Percentiles rank a stretch among this genome's conserved stretches.
phyloP scores from a whole-genome alignment of 2,113 vertebrate genomes.

The Rhipidura dahli region DNA sequence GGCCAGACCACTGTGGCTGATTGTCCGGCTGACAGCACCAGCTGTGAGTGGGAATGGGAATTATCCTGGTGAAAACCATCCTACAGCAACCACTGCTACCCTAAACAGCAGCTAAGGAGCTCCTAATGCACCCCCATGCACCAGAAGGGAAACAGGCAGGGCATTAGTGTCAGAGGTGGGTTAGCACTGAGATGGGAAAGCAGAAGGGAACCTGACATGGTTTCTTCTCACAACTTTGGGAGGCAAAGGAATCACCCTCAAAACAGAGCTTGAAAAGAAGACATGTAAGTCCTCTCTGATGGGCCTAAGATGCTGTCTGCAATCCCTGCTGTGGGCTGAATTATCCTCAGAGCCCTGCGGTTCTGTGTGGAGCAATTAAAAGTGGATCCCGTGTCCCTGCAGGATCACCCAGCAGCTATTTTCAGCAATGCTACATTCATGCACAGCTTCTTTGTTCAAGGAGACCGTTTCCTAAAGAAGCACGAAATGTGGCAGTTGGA shows the following conservation, averaged over 20 bases:
- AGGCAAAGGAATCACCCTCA: not conserved
- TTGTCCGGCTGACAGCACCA: fast-evolving
- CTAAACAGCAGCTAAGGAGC: not conserved
- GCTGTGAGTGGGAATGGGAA: not conserved
- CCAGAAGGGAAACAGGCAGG: not conserved
- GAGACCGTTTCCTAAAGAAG: not conserved
- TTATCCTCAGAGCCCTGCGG: not conserved
- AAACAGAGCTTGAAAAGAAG: not conserved
- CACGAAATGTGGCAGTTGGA: not conserved
- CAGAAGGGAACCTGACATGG: not conserved
- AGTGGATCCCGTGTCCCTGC: not conserved
- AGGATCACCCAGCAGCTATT: constrained; percentile 19
- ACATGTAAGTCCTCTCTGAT: not conserved
- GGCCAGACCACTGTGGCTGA: not conserved
- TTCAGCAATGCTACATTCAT: not conserved
- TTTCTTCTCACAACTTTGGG: not conserved
- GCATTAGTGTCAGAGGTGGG: not conserved
- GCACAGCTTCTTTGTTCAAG: constrained; percentile 12
- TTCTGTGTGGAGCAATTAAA: constrained; percentile 31
- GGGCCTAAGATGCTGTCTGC: not conserved
- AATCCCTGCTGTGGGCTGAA: not conserved
- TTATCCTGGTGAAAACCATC: not conserved
- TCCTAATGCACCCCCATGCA: not conserved
- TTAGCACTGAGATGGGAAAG: not conserved
- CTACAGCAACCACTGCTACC: not conserved